Evolutionary conservation across 2,888 invertebrate species (phyloP).

Genomic region (Drosophila subsilvestris): DNA sequence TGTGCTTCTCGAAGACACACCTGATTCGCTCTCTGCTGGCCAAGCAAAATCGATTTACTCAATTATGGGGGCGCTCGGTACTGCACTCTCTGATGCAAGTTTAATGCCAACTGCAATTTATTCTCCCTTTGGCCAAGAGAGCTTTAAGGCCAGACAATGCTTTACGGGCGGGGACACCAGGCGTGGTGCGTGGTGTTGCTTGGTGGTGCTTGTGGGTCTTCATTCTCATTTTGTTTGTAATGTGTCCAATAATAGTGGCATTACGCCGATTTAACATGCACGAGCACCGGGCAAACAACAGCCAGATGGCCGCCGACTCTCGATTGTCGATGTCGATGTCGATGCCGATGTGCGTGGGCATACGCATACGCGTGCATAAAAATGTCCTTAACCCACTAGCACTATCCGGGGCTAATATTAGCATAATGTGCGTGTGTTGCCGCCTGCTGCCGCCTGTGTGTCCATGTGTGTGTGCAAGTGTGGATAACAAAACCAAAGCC

Average conservation of each 20-base stretch:
- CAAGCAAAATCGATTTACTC: conserved; percentile 25
- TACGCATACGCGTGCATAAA: conserved; percentile 64
- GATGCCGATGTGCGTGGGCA: conserved; percentile 40
- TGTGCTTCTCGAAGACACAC: conserved; percentile 15
- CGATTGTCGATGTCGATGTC: conserved; percentile 45
- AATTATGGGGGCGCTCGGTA: conserved; percentile 13
- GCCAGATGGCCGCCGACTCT: conserved; percentile 46
- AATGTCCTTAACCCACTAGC: conserved; percentile 79
- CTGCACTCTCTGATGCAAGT: conserved; percentile 27
- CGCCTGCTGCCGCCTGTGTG: conserved; percentile 6
- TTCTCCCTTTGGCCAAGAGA: conserved; percentile 43
- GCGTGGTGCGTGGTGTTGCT: too few species aligned
- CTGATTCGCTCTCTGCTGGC: conserved; percentile 2
- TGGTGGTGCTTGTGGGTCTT: conserved; percentile 31
- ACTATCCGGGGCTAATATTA: conserved; percentile 70
- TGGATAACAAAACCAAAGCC: conserved; percentile 37
- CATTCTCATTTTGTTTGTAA: conserved; percentile 76
- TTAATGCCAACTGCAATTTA: conserved; percentile 35
- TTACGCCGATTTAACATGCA: conserved; percentile 80
- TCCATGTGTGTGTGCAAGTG: conserved; percentile 20
- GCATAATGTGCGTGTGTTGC: conserved; percentile 70
- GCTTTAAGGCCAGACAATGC: conserved; percentile 26
- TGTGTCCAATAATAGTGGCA: conserved; percentile 79
- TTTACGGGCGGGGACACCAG: conserved; percentile 7
- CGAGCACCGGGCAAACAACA: conserved; percentile 35